Evolutionary conservation across 1,140 invertebrate genomes (phyloP), one percentile per base, ranked within the genome.

Genomic region (Papilio polytes): DNA sequence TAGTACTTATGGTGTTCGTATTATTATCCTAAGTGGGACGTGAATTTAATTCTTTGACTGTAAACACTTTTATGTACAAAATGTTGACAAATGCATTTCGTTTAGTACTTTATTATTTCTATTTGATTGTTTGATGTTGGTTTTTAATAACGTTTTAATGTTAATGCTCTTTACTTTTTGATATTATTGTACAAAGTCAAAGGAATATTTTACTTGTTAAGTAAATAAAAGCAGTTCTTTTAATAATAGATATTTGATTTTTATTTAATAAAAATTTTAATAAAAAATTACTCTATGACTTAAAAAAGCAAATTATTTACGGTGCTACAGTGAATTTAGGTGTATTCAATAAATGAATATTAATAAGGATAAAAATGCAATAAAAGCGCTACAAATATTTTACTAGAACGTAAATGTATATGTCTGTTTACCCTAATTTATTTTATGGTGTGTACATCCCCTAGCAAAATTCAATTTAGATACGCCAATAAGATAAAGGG

Each of bases 381-480:
- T 41, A 41, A 41, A 41, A 41, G 4, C 4, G 8, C 36, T 48
- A 48, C 12, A 48, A 48, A 48, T 48, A 48, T 15, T 41, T 13
- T 7, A 48, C 13, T 15, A 15, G 46, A 12, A 20, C 53, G 18
- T 56, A 56, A 56, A 56, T 56, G n/a, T 56, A 20, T 56, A 63
- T 63, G 59, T 26, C 59, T 63, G 59, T 63, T 63, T 63, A 63
- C 59, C 59, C 22, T 13, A 63, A 63, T 63, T 63, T 87, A 87
- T 87, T 92, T 93, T 93, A 92, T 91, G 83, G 88, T 89, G 84
- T 89, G 85, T 85, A 85, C 85, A 87, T 87, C 88, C 88, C 83
- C 85, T 82, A 88, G 79, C 85, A 85, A 78, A 88, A 93, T 92
- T 93, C 90, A 93, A 93, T 93, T 92, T 93, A 93, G 91, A 93